Percentiles rank a stretch among this genome's conserved stretches.
phyloP scores from a whole-genome alignment of 1,140 invertebrate species.

The Hydropsyche tenuis region DNA sequence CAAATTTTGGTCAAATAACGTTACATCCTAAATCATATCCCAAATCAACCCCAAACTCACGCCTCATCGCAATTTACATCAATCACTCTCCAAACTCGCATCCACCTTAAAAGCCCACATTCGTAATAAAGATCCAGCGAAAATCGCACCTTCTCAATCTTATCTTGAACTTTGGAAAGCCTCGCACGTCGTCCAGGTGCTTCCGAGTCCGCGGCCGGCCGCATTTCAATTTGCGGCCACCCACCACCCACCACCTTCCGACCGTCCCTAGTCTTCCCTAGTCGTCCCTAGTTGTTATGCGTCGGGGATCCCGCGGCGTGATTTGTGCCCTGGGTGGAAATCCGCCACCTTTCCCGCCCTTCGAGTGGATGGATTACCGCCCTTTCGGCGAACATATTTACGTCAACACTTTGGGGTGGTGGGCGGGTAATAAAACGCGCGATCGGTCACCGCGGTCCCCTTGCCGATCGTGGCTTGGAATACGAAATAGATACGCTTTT shows the following conservation, averaged over 20 bases:
- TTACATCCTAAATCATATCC: too few relatives aligned
- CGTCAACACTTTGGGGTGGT: constrained; percentile 45
- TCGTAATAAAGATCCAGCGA: too few relatives aligned
- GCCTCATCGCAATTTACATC: too few relatives aligned
- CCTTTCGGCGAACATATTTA: constrained; percentile 37
- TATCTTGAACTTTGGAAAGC: too few relatives aligned
- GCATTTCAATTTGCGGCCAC: constrained; percentile 23
- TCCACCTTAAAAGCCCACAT: too few relatives aligned
- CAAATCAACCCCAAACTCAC: too few relatives aligned
- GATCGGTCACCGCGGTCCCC: constrained; percentile 36
- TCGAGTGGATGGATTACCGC: constrained; percentile 41
- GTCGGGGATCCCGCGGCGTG: constrained; percentile 55
- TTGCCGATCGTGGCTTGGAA: constrained; percentile 6
- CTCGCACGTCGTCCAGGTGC: constrained; percentile 2
- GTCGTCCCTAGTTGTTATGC: constrained; percentile 58
- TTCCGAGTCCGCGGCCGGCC: constrained; percentile 12
- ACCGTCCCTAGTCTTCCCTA: constrained; percentile 29
- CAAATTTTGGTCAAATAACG: too few relatives aligned
- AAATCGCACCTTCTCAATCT: too few relatives aligned
- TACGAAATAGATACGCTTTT: constrained; percentile 36
- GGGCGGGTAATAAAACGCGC: constrained; percentile 34
- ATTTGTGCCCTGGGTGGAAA: constrained; percentile 53
- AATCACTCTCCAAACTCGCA: too few relatives aligned
- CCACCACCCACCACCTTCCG: constrained; percentile 27
- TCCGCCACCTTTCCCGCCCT: constrained; percentile 1